phyloP scores from a whole-genome alignment of 2,113 vertebrate species.

The Egretta garzetta region DNA sequence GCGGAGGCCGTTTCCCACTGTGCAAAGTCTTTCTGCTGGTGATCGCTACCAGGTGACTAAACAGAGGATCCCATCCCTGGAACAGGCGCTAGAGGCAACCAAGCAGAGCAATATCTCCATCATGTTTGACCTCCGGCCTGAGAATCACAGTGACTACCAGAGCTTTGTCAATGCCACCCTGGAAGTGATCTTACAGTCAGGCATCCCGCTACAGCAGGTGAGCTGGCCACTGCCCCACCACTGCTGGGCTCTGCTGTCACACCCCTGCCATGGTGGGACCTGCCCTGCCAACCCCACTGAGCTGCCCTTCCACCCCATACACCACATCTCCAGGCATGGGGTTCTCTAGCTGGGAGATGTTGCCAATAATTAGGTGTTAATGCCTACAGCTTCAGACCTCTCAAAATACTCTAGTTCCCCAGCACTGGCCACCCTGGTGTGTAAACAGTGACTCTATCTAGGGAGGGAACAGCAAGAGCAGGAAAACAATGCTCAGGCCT shows the following conservation, averaged over 20 bases:
- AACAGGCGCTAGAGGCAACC: constrained; percentile 72
- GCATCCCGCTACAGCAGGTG: constrained; percentile 77
- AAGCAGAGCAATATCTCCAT: constrained; percentile 79
- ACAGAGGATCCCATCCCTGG: constrained; percentile 81
- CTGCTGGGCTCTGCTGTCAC: neutral
- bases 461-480: neutral
- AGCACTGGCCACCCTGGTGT: neutral
- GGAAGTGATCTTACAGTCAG: constrained; percentile 66
- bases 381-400: neutral
- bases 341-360: neutral
- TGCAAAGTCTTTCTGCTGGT: constrained; percentile 68
- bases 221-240: neutral
- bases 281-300: neutral
- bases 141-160: constrained; percentile 66
- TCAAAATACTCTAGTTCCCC: neutral
- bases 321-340: neutral
- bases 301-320: neutral
- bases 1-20: constrained; percentile 82
- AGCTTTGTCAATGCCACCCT: constrained; percentile 75
- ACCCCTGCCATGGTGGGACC: neutral
- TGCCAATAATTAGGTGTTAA: neutral
- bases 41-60: constrained; percentile 60
- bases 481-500: neutral
- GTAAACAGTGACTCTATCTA: constrained; percentile 37
- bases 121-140: constrained; percentile 87